These are phyloP conservation scores for Macaria liturata DNA, from an alignment of 2,888 invertebrate genomes.

Conservation along the genomic window DNA sequence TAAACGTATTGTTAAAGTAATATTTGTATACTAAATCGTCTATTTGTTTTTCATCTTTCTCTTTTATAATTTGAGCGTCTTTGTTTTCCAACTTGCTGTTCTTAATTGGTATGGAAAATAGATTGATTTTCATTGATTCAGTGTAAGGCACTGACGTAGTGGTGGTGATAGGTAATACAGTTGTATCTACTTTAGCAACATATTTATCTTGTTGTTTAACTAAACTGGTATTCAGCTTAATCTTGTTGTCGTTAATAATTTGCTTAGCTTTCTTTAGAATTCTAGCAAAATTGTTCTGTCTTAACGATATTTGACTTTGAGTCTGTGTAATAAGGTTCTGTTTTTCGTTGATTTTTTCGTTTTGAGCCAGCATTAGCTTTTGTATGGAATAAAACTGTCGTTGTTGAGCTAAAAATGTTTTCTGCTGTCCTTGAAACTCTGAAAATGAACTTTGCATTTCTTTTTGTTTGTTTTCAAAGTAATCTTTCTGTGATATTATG, in stretches of 20 bases:
- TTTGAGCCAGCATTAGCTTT: slow-evolving; percentile 66
- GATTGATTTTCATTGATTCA: slow-evolving; percentile 66
- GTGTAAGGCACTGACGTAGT: slow-evolving; percentile 37
- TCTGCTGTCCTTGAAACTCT: slow-evolving; percentile 70
- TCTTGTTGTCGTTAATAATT: slow-evolving; percentile 48
- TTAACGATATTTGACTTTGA: slow-evolving; percentile 68
- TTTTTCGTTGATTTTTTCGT: slow-evolving; percentile 67
- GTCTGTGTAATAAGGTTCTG: slow-evolving; percentile 67
- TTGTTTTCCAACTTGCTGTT: slow-evolving; percentile 54
- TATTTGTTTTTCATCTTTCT: slow-evolving; percentile 65
- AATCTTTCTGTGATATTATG: slow-evolving; percentile 49
- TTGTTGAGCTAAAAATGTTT: slow-evolving; percentile 67
- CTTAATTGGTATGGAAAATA: slow-evolving; percentile 59
- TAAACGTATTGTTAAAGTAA: slow-evolving; percentile 75
- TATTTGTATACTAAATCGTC: slow-evolving; percentile 76
- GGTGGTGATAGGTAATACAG: slow-evolving; percentile 29
- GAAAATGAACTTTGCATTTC: slow-evolving; percentile 55
- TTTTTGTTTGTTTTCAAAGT: slow-evolving; percentile 53
- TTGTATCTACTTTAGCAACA: slow-evolving; percentile 6
- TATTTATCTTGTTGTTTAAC: slow-evolving; percentile 7
- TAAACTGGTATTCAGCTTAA: slow-evolving; percentile 24
- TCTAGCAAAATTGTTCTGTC: slow-evolving; percentile 67
- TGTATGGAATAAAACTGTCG: slow-evolving; percentile 69
- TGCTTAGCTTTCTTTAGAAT: slow-evolving; percentile 69
- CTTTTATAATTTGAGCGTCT: slow-evolving; percentile 64